Percentiles rank a stretch among this genome's conserved stretches.
Evolutionary conservation across 2,888 invertebrate genomes (phyloP).

Genomic region (Zaprionus lineosus): DNA sequence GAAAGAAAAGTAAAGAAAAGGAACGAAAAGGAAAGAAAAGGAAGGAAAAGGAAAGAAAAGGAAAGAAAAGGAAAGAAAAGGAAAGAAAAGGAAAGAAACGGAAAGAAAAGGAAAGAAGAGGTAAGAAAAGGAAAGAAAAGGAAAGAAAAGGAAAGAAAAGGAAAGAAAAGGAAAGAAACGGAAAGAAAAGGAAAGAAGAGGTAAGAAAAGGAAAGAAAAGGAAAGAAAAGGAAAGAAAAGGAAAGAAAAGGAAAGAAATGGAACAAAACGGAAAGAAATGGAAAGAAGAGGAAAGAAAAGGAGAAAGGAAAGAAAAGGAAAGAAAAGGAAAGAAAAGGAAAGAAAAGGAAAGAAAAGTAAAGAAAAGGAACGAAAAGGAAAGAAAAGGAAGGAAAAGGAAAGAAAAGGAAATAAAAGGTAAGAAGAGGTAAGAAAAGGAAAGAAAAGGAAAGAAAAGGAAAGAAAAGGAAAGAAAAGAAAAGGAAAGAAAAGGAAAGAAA

Average conservation of each 20-base stretch:
- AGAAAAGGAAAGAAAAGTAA: conserved; percentile 14
- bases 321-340: conserved; percentile 8
- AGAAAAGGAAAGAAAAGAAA: not conserved
- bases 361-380: not conserved
- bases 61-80: conserved; percentile 22
- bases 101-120: not conserved
- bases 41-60: not conserved
- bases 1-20: conserved; percentile 22
- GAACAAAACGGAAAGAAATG: no score
- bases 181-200: conserved; percentile 22
- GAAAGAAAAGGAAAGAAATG: conserved; percentile 23
- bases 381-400: conserved; percentile 6
- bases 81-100: not conserved
- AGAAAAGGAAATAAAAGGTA: no score
- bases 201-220: conserved; percentile 1
- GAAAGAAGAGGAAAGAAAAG: not conserved
- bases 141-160: conserved; percentile 1
- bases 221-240: not conserved
- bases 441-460: conserved; percentile 1
- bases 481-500: conserved; percentile 29
- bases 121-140: conserved; percentile 21
- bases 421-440: no score
- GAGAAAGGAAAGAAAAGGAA: not conserved
- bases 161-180: not conserved
- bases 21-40: not conserved